Conservation (phyloP, 2,113 vertebrate species). For the Xiphias gladius region DNA sequence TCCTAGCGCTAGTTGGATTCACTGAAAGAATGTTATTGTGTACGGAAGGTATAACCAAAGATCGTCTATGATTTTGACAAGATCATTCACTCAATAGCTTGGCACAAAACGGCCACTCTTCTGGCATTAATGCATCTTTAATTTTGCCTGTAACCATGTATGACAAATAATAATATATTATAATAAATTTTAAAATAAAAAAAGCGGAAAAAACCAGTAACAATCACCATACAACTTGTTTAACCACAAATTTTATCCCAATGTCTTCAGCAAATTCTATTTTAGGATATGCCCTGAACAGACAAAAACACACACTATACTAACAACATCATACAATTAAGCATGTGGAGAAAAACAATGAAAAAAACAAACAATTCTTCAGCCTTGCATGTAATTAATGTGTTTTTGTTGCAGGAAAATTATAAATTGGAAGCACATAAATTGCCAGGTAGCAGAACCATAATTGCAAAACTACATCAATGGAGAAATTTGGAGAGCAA, state of each 20-base stretch:
- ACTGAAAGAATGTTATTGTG: constrained; percentile 82
- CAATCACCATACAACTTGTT: background rate
- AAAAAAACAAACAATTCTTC: background rate
- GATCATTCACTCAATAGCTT: background rate
- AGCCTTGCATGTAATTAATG: background rate
- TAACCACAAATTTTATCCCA: background rate
- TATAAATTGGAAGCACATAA: background rate
- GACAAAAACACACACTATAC: background rate
- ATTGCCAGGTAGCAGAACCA: background rate
- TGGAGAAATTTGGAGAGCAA: background rate
- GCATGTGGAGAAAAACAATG: background rate
- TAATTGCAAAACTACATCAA: background rate
- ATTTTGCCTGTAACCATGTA: background rate
- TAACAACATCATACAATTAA: background rate
- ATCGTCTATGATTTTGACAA: constrained; percentile 60
- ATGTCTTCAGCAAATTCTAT: background rate
- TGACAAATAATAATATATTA: background rate
- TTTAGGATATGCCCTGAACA: background rate
- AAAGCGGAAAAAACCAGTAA: background rate
- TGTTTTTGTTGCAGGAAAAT: background rate
- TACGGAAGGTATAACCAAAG: constrained; percentile 62
- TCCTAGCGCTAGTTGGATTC: constrained; percentile 63
- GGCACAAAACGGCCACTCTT: background rate
- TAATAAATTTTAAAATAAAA: background rate
- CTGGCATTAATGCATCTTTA: too few relatives aligned